A percentile compares a stretch with the other conserved stretches of the same genome.
Conservation (phyloP, 2,888 invertebrate genomes). For the Platycheirus albimanus region DNA sequence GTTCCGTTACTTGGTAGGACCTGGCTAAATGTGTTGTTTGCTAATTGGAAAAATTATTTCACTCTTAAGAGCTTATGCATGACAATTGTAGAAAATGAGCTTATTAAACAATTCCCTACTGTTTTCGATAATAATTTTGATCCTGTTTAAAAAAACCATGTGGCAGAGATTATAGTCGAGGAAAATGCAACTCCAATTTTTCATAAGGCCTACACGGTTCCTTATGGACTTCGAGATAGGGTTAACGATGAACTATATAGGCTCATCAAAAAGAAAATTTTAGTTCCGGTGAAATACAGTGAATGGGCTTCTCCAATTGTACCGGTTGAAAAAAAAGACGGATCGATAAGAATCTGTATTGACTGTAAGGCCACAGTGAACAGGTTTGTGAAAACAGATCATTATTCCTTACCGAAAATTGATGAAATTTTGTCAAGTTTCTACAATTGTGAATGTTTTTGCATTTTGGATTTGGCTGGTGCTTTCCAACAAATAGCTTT, state of each 20-base stretch:
- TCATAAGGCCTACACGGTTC: slow-evolving; percentile 12
- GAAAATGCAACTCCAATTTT: slow-evolving; percentile 15
- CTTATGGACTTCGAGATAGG: slow-evolving; percentile 24
- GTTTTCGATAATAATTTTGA: slow-evolving; percentile 47
- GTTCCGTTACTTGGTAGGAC: slow-evolving; percentile 68
- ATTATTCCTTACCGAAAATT: slow-evolving; percentile 49
- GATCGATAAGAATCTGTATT: slow-evolving; percentile 42
- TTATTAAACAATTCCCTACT: slow-evolving; percentile 17
- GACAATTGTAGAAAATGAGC: slow-evolving; percentile 16
- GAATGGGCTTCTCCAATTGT: slow-evolving; percentile 58
- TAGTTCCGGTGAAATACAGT: slow-evolving; percentile 17
- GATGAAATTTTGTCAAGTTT: slow-evolving; percentile 55
- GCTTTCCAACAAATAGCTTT: slow-evolving; percentile 13
- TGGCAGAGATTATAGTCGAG: slow-evolving; percentile 16
- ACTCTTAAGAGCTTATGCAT: slow-evolving; percentile 17
- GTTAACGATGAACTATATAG: slow-evolving; percentile 12
- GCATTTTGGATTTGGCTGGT: slow-evolving; percentile 6
- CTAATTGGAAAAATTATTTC: slow-evolving; percentile 59
- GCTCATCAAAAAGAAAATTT: slow-evolving; percentile 45
- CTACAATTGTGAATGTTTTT: slow-evolving; percentile 6
- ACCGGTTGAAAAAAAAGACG: slow-evolving; percentile 45
- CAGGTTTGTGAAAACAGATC: background rate
- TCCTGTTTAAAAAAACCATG: slow-evolving; percentile 14
- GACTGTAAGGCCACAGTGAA: slow-evolving; percentile 40
- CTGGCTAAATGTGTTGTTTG: slow-evolving; percentile 58